These are phyloP conservation scores for Hyalella azteca DNA, from an alignment of 2,888 invertebrate species.

Conservation along the genomic window DNA sequence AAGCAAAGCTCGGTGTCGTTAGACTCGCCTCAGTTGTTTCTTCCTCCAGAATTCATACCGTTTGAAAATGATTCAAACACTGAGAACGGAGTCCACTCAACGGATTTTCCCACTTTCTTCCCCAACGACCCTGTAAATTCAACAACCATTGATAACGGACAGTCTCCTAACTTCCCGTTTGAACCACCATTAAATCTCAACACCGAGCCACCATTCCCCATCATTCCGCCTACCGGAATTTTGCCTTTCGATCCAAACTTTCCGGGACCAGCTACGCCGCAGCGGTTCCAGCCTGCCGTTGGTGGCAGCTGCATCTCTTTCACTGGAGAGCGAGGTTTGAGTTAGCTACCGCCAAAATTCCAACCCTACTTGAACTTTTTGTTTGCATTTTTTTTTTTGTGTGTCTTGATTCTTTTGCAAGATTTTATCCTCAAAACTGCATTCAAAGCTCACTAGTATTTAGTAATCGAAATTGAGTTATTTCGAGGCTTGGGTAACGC, in stretches of 20 bases:
- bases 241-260: slow-evolving; percentile 35
- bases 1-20: too few relatives aligned
- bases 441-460: too few relatives aligned
- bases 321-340: slow-evolving; percentile 29
- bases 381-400: too few relatives aligned
- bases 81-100: not conserved
- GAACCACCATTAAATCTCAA: too few relatives aligned
- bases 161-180: too few relatives aligned
- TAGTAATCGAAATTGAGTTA: too few relatives aligned
- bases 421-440: too few relatives aligned
- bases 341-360: not conserved
- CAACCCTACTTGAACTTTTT: not conserved
- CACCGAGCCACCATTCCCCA: not conserved
- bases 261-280: slow-evolving; percentile 11
- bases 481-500: too few relatives aligned
- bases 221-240: not conserved
- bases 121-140: too few relatives aligned
- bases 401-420: too few relatives aligned
- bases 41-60: slow-evolving; percentile 6
- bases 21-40: not conserved
- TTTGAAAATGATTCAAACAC: not conserved
- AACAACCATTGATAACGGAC: too few relatives aligned
- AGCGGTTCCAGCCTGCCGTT: slow-evolving; percentile 10
- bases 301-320: slow-evolving; percentile 33
- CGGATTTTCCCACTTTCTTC: not conserved